Base-by-base conservation (phyloP, 2,797 vertebrate genomes). In the Oreochromis mossambicus region DNA sequence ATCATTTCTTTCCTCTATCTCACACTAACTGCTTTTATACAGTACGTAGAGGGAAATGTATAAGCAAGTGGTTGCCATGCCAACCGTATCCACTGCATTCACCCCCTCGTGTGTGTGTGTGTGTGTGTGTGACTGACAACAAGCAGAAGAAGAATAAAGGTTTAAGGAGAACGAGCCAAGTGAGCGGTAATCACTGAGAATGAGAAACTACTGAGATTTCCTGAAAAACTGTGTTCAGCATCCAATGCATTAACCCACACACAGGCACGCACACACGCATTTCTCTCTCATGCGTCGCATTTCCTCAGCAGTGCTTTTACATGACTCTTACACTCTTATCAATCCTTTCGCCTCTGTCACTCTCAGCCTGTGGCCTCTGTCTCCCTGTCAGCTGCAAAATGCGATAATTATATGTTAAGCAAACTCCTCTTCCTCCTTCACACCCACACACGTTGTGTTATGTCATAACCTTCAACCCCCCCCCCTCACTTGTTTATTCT, bases 41-140 rank as follows among this genome's bases (percentile, higher is more conserved):
- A 80, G 76, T 91, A 94, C 84, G 86, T 86, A 77, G 43, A 91
- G 81, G 90, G 85, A 92, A 91, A 93, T 92, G 88, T 95, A 94
- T 94, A 95, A 95, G 95, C 89, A 92, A 91, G 89, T 82, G 93
- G 96, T 96, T 96, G 91, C 96, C 92, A 96, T 96, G 95, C 86
- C 93, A 96, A 96, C 96, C 19, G 38, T 87, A 86, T 93, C 89
- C 88, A 82, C 86, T 11, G 75, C 88, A 88, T 86, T 92, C 91
- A 94, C 83, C 91, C 66, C 83, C 80, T 93, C 56, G 24, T 89
- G 82, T 66, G 78, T 79, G 82, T 24, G 78, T 79, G 82, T 24
- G 24, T 24, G 24, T 80, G 92, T 78, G 73, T 82, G 68, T 81
- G 80, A 54, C 56, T 81, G 92, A 88, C 83, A 68, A 82, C 43